A percentile compares a stretch with the other conserved stretches of the same genome.
Conservation (phyloP, 2,888 invertebrate species). For the Amphimallon solstitiale region DNA sequence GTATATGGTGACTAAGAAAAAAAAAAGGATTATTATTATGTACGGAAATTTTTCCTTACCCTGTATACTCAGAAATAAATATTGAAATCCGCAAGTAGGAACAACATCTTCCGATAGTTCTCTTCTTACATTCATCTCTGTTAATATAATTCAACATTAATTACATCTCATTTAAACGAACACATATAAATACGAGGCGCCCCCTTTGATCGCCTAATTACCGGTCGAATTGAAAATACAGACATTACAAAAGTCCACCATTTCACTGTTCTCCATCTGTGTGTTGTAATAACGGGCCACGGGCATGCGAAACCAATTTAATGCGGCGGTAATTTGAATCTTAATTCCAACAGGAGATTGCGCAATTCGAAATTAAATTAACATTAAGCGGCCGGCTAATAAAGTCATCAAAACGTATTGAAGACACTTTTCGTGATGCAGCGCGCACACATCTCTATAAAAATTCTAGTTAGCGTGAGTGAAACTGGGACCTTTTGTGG, state of each 20-base stretch:
- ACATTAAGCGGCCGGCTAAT: constrained; percentile 29
- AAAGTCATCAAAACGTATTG: constrained; percentile 30
- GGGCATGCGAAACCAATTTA: too few relatives aligned
- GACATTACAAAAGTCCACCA: not conserved
- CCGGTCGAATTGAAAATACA: constrained; percentile 14
- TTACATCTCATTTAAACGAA: constrained; percentile 4
- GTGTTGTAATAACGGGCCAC: too few relatives aligned
- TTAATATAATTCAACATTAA: not conserved
- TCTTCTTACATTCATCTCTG: not conserved
- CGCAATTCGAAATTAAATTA: constrained; percentile 21
- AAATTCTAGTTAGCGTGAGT: constrained; percentile 6
- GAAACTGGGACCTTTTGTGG: not conserved
- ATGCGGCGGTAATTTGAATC: not conserved
- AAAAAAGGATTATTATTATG: not conserved
- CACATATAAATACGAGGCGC: not conserved
- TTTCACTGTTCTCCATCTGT: not conserved
- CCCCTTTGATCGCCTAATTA: not conserved
- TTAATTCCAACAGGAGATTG: not conserved
- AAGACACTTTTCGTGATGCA: not conserved
- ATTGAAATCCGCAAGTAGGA: not conserved
- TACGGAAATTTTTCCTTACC: too few relatives aligned
- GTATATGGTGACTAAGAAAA: not conserved
- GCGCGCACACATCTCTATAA: too few relatives aligned
- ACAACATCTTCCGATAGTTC: not conserved
- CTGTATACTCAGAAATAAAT: too few relatives aligned